A percentile compares a stretch with the other conserved stretches of the same genome.
Conservation (phyloP, 1,140 invertebrate genomes). For the Trachymyrmex septentrionalis region DNA sequence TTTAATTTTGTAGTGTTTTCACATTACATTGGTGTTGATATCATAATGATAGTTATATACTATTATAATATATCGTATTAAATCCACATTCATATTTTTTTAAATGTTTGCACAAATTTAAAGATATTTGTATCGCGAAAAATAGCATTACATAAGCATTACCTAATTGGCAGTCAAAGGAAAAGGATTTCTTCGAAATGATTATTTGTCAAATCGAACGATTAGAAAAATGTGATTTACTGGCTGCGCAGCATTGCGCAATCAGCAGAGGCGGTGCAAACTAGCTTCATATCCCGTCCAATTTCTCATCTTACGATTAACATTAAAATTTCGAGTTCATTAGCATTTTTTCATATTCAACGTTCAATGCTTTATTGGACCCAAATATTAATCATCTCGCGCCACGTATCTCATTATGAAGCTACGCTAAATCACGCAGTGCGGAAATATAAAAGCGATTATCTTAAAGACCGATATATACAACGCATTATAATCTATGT, state of each 20-base stretch:
- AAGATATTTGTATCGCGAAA: neutral
- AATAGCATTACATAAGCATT: neutral
- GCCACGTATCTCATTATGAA: slow-evolving; percentile 10
- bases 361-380: neutral
- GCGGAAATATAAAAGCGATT: slow-evolving; percentile 16
- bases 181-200: neutral
- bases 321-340: slow-evolving; percentile 14
- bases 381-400: slow-evolving; percentile 28
- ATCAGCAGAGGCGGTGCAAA: neutral
- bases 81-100: too few relatives aligned
- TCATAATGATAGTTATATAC: too few relatives aligned
- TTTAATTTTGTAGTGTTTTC: too few relatives aligned
- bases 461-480: neutral
- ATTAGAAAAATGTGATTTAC: slow-evolving; percentile 28
- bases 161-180: neutral
- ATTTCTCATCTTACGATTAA: slow-evolving; percentile 18
- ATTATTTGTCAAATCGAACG: neutral
- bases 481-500: neutral
- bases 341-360: slow-evolving; percentile 5
- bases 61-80: too few relatives aligned
- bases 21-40: too few relatives aligned
- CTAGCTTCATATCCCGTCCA: neutral
- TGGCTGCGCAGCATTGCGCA: neutral
- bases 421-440: neutral
- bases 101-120: neutral